Percentiles rank a stretch among this genome's conserved stretches.
phyloP scores from a whole-genome alignment of 1,140 invertebrate genomes.

The Caenorhabditis briggsae region DNA sequence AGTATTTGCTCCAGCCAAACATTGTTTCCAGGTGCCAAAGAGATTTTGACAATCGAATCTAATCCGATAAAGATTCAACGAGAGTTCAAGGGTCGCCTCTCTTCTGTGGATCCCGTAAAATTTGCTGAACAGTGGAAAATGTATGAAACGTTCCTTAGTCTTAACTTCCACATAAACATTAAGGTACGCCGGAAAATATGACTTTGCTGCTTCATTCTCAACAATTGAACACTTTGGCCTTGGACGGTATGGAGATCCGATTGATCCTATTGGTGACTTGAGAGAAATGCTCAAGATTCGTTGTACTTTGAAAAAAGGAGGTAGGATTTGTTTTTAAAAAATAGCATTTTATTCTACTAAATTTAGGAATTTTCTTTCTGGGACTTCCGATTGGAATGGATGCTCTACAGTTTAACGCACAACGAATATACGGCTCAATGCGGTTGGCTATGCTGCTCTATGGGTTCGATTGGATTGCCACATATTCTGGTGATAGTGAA shows the following conservation, averaged over 20 bases:
- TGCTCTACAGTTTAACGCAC: conserved; percentile 9
- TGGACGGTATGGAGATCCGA: conserved; percentile 9
- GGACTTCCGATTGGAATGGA: conserved; percentile 24
- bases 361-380: conserved; percentile 21
- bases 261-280: conserved; percentile 55
- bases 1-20: no score
- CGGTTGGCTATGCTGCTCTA: background rate
- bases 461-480: background rate
- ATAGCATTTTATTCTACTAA: background rate
- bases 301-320: conserved; percentile 49
- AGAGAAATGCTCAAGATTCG: conserved; percentile 27
- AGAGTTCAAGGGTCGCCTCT: background rate
- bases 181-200: conserved; percentile 27
- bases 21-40: no score
- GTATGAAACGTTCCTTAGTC: background rate
- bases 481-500: background rate
- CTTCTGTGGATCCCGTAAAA: background rate
- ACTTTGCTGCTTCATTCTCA: conserved; percentile 42
- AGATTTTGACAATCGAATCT: no score
- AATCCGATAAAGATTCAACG: background rate
- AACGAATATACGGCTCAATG: conserved; percentile 43
- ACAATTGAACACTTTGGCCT: conserved; percentile 42
- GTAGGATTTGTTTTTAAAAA: background rate
- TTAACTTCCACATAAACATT: background rate
- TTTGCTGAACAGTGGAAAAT: background rate